Percentiles rank a stretch among this genome's conserved stretches.
Conservation (phyloP, 2,113 vertebrate species). For the Microcebus griseorufus region DNA sequence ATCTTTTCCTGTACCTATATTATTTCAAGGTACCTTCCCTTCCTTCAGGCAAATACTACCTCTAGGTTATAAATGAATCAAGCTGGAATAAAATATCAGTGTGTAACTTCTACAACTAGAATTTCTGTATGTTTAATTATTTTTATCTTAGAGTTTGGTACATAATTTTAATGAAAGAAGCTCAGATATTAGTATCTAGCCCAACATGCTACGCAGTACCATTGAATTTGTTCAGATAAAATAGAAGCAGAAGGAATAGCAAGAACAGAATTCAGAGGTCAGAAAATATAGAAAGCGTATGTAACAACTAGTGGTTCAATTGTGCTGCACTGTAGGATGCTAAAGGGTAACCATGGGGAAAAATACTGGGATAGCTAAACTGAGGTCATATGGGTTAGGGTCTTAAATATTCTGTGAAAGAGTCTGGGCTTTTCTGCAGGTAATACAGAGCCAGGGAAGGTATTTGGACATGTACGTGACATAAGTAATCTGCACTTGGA, state of each 20-base stretch:
- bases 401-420: not conserved
- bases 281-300: not conserved
- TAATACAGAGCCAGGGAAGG: not conserved
- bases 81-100: not conserved
- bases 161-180: slow-evolving; percentile 22
- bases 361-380: not conserved
- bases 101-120: not conserved
- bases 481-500: not conserved
- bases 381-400: not conserved
- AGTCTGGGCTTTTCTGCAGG: not conserved
- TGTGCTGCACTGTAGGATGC: not conserved
- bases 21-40: not conserved
- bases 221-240: not conserved
- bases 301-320: not conserved
- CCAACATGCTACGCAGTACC: not conserved
- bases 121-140: slow-evolving; percentile 35
- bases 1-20: not conserved
- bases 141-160: not conserved
- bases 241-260: not conserved
- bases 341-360: not conserved
- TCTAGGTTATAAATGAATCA: not conserved
- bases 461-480: not conserved
- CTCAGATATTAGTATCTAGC: not conserved
- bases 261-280: not conserved
- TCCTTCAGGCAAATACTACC: not conserved